Evolutionary conservation across 2,888 invertebrate genomes (phyloP).

Genomic region (Pheosia tremula): DNA sequence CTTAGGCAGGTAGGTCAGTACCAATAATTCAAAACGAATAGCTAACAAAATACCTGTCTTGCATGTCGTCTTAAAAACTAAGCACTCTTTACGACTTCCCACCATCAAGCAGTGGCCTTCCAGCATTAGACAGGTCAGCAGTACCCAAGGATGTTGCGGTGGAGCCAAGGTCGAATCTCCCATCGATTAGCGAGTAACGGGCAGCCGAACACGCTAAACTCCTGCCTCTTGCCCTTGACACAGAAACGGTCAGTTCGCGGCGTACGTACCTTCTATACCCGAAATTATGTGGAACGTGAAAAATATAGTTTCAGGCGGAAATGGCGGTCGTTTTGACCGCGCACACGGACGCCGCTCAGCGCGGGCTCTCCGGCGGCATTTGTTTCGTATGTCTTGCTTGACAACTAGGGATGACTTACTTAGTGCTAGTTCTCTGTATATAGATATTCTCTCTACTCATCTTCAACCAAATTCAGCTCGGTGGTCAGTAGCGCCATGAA

Average conservation of each 20-base stretch:
- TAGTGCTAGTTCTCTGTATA: neutral
- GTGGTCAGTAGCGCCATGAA: too few relatives aligned
- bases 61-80: neutral
- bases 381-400: neutral
- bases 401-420: neutral
- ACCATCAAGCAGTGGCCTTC: slow-evolving; percentile 32
- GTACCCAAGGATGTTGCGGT: slow-evolving; percentile 69
- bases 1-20: too few relatives aligned
- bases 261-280: slow-evolving; percentile 54
- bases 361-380: slow-evolving; percentile 13
- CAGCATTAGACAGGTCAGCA: slow-evolving; percentile 66
- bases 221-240: slow-evolving; percentile 76
- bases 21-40: too few relatives aligned
- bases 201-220: slow-evolving; percentile 75
- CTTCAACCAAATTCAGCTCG: too few relatives aligned
- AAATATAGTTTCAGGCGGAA: slow-evolving; percentile 59
- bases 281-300: slow-evolving; percentile 69
- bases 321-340: slow-evolving; percentile 41
- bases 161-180: slow-evolving; percentile 77
- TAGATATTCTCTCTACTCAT: too few relatives aligned
- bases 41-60: neutral
- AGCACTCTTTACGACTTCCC: slow-evolving; percentile 23
- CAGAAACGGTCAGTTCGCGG: slow-evolving; percentile 68
- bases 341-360: slow-evolving; percentile 15
- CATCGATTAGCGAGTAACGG: slow-evolving; percentile 71